Conservation (phyloP, 2,888 invertebrate species). For the Neocrepidodera transversa region DNA sequence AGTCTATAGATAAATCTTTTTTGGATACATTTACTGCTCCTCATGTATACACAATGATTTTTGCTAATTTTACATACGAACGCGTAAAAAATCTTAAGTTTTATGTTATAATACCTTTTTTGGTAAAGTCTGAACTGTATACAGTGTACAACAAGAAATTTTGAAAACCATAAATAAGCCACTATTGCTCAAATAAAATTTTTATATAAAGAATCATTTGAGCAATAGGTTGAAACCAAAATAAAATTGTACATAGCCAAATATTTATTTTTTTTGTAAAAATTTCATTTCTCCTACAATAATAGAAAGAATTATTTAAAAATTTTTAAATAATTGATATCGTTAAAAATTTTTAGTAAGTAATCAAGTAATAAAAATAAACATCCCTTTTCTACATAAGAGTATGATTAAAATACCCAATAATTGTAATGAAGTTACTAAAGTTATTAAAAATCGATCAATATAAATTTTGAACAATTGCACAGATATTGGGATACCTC, state of each 20-base stretch:
- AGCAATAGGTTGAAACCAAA: conserved; percentile 6
- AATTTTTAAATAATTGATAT: too few relatives aligned
- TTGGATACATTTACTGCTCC: conserved; percentile 19
- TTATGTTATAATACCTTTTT: conserved; percentile 33
- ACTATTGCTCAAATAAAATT: conserved; percentile 4
- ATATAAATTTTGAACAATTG: too few relatives aligned
- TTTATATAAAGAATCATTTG: conserved; percentile 3
- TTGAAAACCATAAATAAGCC: conserved; percentile 17
- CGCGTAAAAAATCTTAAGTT: conserved; percentile 51
- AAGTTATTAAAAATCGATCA: too few relatives aligned
- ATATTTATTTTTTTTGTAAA: conserved; percentile 10
- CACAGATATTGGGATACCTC: too few relatives aligned
- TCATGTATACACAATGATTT: conserved; percentile 34
- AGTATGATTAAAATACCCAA: too few relatives aligned
- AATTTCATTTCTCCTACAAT: not conserved
- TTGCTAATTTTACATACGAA: conserved; percentile 43
- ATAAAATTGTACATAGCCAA: conserved; percentile 14
- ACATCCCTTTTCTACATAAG: too few relatives aligned
- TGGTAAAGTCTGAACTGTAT: conserved; percentile 51
- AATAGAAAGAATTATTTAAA: too few relatives aligned
- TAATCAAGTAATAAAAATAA: too few relatives aligned
- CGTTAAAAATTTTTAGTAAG: too few relatives aligned
- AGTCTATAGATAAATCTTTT: conserved; percentile 19
- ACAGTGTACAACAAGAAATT: conserved; percentile 48
- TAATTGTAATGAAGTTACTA: too few relatives aligned